Evolutionary conservation across 2,888 invertebrate genomes (phyloP).

Genomic region (Pandemis cinnamomeana): DNA sequence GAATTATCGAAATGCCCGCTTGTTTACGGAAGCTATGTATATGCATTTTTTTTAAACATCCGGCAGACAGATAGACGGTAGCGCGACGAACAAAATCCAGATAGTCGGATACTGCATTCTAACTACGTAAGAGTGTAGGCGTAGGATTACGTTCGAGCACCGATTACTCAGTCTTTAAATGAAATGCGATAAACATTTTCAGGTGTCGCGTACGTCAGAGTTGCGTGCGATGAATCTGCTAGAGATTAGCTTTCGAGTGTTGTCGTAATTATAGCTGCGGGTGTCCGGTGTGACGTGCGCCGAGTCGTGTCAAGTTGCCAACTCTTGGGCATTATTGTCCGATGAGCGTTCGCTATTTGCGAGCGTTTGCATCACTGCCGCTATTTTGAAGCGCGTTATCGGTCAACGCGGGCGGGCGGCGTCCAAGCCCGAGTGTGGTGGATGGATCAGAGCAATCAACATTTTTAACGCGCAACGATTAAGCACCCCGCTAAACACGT

Average conservation of each 20-base stretch:
- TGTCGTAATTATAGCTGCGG: conserved; percentile 74
- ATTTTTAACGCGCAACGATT: not conserved
- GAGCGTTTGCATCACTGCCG: conserved; percentile 59
- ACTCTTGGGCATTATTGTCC: conserved; percentile 55
- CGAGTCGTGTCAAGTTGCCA: conserved; percentile 52
- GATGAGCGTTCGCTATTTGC: conserved; percentile 61
- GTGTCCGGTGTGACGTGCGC: conserved; percentile 59
- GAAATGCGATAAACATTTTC: conserved; percentile 66
- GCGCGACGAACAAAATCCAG: conserved; percentile 20
- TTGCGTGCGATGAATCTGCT: conserved; percentile 64
- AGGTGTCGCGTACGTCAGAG: conserved; percentile 68
- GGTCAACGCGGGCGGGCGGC: conserved; percentile 52
- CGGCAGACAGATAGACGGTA: conserved; percentile 14
- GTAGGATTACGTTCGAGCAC: conserved; percentile 59
- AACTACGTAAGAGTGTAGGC: conserved; percentile 56
- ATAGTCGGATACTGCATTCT: conserved; percentile 44
- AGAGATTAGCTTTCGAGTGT: conserved; percentile 70
- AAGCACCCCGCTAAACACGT: not conserved
- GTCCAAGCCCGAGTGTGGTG: conserved; percentile 12
- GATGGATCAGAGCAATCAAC: not conserved
- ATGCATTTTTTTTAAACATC: conserved; percentile 24
- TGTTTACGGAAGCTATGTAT: conserved; percentile 17
- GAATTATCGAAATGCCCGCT: conserved; percentile 5
- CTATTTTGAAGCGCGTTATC: conserved; percentile 63
- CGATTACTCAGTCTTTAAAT: conserved; percentile 73